Percentiles rank a stretch among this genome's conserved stretches.
phyloP scores from a whole-genome alignment of 2,888 invertebrate genomes.

The Trichogramma dendrolimi region DNA sequence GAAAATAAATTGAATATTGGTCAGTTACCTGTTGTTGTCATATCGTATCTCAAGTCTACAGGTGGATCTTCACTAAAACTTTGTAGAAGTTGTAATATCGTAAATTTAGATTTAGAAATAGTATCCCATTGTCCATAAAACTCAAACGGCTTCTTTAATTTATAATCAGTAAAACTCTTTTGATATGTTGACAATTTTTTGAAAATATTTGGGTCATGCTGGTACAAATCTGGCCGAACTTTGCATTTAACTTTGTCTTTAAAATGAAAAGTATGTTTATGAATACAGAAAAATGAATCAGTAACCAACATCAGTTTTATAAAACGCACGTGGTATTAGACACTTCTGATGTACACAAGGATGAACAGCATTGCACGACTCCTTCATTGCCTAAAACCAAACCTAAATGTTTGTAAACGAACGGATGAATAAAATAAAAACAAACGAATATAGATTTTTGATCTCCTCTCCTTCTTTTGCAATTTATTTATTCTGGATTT shows the following conservation, averaged over 20 bases:
- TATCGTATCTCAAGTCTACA: slow-evolving; percentile 3
- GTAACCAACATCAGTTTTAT: too few species aligned
- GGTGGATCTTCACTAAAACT: slow-evolving; percentile 12
- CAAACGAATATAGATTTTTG: slow-evolving; percentile 13
- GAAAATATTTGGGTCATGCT: slow-evolving; percentile 21
- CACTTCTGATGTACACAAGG: too few species aligned
- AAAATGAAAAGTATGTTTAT: too few species aligned
- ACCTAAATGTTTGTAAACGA: background rate
- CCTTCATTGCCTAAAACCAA: too few species aligned
- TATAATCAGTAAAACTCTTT: background rate
- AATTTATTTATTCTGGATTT: background rate
- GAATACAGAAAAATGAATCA: too few species aligned
- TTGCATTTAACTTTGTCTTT: background rate
- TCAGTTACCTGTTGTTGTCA: slow-evolving; percentile 17
- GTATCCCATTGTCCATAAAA: slow-evolving; percentile 8
- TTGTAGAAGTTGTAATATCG: slow-evolving; percentile 12
- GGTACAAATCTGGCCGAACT: slow-evolving; percentile 15
- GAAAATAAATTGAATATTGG: background rate
- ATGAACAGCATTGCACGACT: too few species aligned
- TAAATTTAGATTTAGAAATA: slow-evolving; percentile 12
- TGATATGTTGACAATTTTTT: slow-evolving; percentile 16
- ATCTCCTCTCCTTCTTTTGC: slow-evolving; percentile 9
- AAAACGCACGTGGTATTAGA: too few species aligned
- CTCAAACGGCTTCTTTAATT: background rate
- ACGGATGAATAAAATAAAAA: slow-evolving; percentile 10